Conservation (phyloP, 37 sponge, comb jelly and placozoan species). For the Halichondria panicea region DNA sequence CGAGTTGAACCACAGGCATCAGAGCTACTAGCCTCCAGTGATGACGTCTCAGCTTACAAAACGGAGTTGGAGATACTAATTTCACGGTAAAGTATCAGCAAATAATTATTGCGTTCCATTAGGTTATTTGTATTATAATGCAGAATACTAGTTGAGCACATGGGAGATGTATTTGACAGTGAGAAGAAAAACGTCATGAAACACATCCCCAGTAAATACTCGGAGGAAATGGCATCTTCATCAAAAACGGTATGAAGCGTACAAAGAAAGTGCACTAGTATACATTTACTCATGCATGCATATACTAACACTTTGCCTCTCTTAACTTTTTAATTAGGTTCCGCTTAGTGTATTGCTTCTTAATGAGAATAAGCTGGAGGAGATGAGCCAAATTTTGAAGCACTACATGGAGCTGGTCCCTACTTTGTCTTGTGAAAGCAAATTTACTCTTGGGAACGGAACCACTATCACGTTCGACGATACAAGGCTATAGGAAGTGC, state of each 20-base stretch:
- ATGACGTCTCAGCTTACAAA: neutral
- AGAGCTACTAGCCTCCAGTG: neutral
- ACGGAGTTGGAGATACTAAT: neutral
- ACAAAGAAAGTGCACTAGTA: neutral
- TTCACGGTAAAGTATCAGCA: conserved; percentile 7
- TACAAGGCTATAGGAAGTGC: neutral
- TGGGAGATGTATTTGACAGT: conserved; percentile 4
- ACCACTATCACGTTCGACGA: neutral
- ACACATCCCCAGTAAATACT: conserved; percentile 27
- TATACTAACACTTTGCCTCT: neutral
- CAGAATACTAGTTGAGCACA: conserved; percentile 9
- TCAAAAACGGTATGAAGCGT: neutral
- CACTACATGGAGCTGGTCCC: conserved; percentile 24
- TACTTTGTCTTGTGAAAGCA: neutral
- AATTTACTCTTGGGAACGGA: conserved; percentile 3
- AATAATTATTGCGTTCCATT: neutral
- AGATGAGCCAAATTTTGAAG: conserved; percentile 15
- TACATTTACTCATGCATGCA: neutral
- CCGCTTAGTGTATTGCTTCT: conserved; percentile 23
- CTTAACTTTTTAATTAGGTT: conserved; percentile 7
- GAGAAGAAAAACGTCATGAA: neutral
- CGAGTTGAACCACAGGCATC: neutral
- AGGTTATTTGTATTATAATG: neutral
- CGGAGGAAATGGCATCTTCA: conserved; percentile 10
- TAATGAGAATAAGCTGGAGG: conserved; percentile 50